Evolutionary conservation across 2,797 vertebrate genomes (phyloP), one percentile per base, ranked within the genome.

Genomic region (Zalophus californianus): DNA sequence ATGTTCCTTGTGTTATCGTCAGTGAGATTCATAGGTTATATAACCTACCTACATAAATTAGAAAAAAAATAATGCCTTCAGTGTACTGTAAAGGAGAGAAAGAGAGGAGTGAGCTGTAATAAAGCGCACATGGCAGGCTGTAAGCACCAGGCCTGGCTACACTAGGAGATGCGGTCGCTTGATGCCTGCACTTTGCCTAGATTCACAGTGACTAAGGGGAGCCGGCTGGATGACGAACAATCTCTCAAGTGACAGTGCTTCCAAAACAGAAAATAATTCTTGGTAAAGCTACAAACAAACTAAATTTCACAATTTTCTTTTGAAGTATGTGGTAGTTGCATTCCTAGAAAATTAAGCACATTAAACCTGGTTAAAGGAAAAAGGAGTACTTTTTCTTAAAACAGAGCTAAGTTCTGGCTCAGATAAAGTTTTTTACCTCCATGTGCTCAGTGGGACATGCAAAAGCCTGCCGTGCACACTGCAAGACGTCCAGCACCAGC

Each of bases 101-200:
- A 23, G 21, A 44, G 70, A 82, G 54, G 50, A 68, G 35, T 4
- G 2, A 41, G 23, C 35, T n/a, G 5, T 23, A 23, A 3, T 20
- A 6, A 44, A 66, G 58, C 0, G 1, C 38, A 5, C 14, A 35
- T 7, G 1, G 7, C 4, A 12, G 2, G 14, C 6, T 0, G 41
- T 7, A 20, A 41, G 10, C 18, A 18, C 27, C 92, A 72, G 66
- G 29, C 4, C 50, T 12, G 16, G 6, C 58, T 21, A 6, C 38
- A 0, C 2, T 0, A 54, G 94, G 52, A n/a, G 52, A 21, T 3
- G 0, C 10, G 2, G 4, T 9, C 0, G 44, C 27, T 3, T 13
- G 27, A 3, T 1, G 35, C 29, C 1, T 7, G 3, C 52, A 21
- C 66, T 18, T 23, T 11, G 16, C 8, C 7, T 32, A n/a, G 89